Conservation (phyloP, 2,113 vertebrate species). For the Telmatochromis bifrenatus region DNA sequence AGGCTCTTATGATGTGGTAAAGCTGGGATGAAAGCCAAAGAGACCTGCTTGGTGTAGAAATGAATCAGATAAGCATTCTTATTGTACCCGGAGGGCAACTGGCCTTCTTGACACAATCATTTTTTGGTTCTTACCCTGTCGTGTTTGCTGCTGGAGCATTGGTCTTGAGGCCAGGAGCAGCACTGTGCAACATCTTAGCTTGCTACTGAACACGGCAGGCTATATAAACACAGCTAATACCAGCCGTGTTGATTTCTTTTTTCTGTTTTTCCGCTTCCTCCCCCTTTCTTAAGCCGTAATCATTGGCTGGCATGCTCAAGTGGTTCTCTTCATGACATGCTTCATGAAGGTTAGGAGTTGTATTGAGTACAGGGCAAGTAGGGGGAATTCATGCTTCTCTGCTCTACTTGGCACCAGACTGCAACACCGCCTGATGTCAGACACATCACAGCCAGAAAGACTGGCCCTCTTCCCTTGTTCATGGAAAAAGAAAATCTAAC, state of each 20-base stretch:
- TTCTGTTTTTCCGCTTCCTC: background rate
- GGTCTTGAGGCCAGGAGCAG: background rate
- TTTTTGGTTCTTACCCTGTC: background rate
- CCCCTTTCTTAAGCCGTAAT: background rate
- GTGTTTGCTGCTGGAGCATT: background rate
- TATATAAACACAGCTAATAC: slow-evolving; percentile 24
- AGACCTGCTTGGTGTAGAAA: background rate
- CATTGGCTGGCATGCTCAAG: slow-evolving; percentile 40
- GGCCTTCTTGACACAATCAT: background rate
- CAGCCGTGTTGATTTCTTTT: slow-evolving; percentile 22
- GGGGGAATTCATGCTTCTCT: slow-evolving; percentile 57
- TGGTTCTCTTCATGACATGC: slow-evolving; percentile 50
- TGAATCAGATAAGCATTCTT: background rate
- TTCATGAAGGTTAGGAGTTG: slow-evolving; percentile 44
- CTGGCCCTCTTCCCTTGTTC: slow-evolving; percentile 43
- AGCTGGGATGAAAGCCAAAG: background rate
- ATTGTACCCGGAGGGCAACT: background rate
- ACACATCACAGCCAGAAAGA: slow-evolving; percentile 55
- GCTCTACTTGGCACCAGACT: slow-evolving; percentile 57
- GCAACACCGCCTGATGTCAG: slow-evolving; percentile 55
- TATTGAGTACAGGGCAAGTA: slow-evolving; percentile 37
- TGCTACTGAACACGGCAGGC: background rate
- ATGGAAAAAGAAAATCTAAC: slow-evolving; percentile 46
- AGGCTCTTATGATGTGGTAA: background rate
- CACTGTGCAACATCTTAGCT: background rate